A percentile compares a stretch with the other conserved stretches of the same genome.
phyloP scores from a whole-genome alignment of 2,113 vertebrate genomes.

The Muntiacus reevesi region DNA sequence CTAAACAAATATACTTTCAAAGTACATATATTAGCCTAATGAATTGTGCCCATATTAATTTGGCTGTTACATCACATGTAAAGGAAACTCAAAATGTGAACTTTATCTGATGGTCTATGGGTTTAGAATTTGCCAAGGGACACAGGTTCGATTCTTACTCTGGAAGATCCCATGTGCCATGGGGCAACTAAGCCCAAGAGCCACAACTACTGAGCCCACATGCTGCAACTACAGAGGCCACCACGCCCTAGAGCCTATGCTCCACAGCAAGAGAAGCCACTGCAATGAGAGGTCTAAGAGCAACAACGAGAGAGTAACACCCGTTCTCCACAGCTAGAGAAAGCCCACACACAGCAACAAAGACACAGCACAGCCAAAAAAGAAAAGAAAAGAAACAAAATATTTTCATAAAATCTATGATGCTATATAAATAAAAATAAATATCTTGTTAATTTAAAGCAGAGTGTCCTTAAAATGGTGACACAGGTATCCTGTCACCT shows the following conservation, averaged over 20 bases:
- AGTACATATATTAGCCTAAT: background rate
- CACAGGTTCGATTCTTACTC: background rate
- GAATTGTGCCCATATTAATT: background rate
- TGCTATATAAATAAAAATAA: background rate
- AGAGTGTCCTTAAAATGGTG: background rate
- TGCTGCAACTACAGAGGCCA: background rate
- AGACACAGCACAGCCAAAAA: background rate
- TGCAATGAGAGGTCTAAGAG: background rate
- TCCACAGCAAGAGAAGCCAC: background rate
- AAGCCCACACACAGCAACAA: background rate
- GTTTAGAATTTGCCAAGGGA: background rate
- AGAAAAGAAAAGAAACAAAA: background rate
- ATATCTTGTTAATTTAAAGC: background rate
- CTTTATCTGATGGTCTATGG: background rate
- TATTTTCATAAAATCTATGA: background rate
- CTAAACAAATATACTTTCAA: constrained; percentile 25
- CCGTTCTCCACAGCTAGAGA: background rate
- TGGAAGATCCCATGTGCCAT: background rate
- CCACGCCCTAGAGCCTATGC: background rate
- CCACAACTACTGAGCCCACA: background rate
- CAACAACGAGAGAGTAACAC: background rate
- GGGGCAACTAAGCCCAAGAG: background rate
- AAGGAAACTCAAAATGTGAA: background rate
- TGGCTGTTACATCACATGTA: background rate
- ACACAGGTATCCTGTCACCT: background rate